phyloP scores from a whole-genome alignment of 2,797 vertebrate genomes.

The Typhlichthys subterraneus region DNA sequence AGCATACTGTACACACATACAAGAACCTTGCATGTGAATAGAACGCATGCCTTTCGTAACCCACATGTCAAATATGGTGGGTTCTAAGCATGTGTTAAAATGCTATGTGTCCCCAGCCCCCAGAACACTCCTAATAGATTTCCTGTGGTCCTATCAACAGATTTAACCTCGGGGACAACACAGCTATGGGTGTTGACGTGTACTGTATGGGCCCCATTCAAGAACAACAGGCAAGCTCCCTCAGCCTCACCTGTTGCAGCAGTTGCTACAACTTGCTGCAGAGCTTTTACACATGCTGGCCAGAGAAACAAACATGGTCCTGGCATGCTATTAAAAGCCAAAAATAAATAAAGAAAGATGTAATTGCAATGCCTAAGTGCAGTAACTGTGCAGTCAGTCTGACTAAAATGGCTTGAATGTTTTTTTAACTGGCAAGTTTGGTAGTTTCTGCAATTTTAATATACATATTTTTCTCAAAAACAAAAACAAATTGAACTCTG shows the following conservation, averaged over 20 bases:
- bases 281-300: conserved; percentile 17
- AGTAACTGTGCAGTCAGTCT: too few species aligned
- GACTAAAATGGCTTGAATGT: too few species aligned
- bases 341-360: background rate
- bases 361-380: too few species aligned
- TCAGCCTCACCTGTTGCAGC: conserved; percentile 66
- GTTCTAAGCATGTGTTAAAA: conserved; percentile 57
- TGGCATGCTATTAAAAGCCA: conserved; percentile 2
- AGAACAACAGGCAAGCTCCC: conserved; percentile 58
- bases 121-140: conserved; percentile 64
- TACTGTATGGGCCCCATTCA: conserved; percentile 57
- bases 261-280: conserved; percentile 52
- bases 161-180: conserved; percentile 52
- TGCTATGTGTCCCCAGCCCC: conserved; percentile 53
- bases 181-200: conserved; percentile 49
- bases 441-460: too few species aligned
- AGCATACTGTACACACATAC: too few species aligned
- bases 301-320: conserved; percentile 5
- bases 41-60: conserved; percentile 11
- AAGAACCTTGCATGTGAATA: too few species aligned
- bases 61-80: conserved; percentile 39
- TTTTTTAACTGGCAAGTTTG: too few species aligned
- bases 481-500: too few species aligned
- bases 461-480: too few species aligned
- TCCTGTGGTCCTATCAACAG: conserved; percentile 65